phyloP scores from a whole-genome alignment of 1,140 invertebrate genomes.

The Proctacanthus coquilletti region DNA sequence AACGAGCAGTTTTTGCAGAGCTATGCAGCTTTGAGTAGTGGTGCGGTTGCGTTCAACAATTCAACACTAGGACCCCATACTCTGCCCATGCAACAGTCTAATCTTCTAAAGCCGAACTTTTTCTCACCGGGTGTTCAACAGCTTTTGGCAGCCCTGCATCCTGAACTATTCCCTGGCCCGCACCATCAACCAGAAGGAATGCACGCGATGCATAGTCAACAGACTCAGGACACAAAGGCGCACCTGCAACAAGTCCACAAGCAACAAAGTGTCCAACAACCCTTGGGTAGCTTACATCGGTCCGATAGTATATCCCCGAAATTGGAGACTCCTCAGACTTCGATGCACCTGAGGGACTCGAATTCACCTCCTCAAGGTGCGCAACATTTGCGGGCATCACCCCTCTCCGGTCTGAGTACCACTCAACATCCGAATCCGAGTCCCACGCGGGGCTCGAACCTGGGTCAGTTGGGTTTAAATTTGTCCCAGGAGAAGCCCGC shows the following conservation, averaged over 20 bases:
- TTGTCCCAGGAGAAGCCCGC: constrained; percentile 10
- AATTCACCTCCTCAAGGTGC: too few relatives aligned
- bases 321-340: too few relatives aligned
- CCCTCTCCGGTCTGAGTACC: background rate
- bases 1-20: constrained; percentile 28
- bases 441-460: background rate
- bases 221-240: constrained; percentile 14
- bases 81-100: constrained; percentile 39
- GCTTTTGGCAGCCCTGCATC: constrained; percentile 24
- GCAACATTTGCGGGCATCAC: too few relatives aligned
- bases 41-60: too few relatives aligned
- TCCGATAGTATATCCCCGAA: too few relatives aligned
- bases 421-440: constrained; percentile 1
- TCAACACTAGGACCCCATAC: constrained; percentile 46
- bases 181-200: constrained; percentile 8
- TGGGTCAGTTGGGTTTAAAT: too few relatives aligned
- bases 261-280: constrained; percentile 4
- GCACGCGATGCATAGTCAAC: constrained; percentile 4
- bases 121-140: constrained; percentile 28
- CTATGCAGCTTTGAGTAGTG: constrained; percentile 19
- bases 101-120: constrained; percentile 28
- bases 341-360: too few relatives aligned
- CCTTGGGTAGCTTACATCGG: background rate
- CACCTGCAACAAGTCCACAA: constrained; percentile 10
- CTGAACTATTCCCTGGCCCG: constrained; percentile 20